Evolutionary conservation across 2,113 vertebrate genomes (phyloP), one percentile per base, ranked within the genome.

Genomic region (Opisthocomus hoazin): DNA sequence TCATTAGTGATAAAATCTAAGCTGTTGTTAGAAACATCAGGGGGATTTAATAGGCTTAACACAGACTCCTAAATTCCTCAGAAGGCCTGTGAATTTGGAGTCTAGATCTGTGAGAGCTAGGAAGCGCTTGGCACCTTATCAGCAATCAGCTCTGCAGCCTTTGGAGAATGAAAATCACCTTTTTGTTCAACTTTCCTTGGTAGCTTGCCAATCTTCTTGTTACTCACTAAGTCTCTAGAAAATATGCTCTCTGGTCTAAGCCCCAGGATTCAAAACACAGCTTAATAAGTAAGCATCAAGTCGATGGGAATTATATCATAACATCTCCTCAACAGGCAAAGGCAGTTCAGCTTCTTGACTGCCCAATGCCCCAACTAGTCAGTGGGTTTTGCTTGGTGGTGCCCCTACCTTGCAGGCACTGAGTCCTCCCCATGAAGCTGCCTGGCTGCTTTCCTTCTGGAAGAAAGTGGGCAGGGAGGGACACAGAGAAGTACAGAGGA

Each of bases 1-100:
- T 70, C 30, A 66, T 61, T 86, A 88, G 37, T 70, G 89, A 93
- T 94, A 94, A 94, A 85, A 95, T 95, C 80, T 87, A 85, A 91
- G 86, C 53, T 91, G 80, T 77, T 93, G 48, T 91, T 88, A 73
- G 64, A 95, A 95, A 96, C 36, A 66, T 84, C 84, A 86, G 41
- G 26, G 43, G 64, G 41, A 76, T 90, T 96, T 94, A 94, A 88
- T 6, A 91, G 75, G 87, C 71, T 97, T 97, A 95, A 61, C 51
- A 66, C 41, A 37, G 69, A 54, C 34, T 94, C 37, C 61, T 76
- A 45, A 88, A 93, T 90, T 90, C 68, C 88, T 93, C 54, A 60
- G 84, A 19, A 89, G 74, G 46, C 32, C 53, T 95, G 36, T 83
- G 91, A 90, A 86, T 91, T 92, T 84, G 54, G 87, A 95, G 58